Percentiles rank a stretch among this genome's conserved stretches.
Evolutionary conservation across 2,113 vertebrate genomes (phyloP).

Genomic region (Oreochromis niloticus): DNA sequence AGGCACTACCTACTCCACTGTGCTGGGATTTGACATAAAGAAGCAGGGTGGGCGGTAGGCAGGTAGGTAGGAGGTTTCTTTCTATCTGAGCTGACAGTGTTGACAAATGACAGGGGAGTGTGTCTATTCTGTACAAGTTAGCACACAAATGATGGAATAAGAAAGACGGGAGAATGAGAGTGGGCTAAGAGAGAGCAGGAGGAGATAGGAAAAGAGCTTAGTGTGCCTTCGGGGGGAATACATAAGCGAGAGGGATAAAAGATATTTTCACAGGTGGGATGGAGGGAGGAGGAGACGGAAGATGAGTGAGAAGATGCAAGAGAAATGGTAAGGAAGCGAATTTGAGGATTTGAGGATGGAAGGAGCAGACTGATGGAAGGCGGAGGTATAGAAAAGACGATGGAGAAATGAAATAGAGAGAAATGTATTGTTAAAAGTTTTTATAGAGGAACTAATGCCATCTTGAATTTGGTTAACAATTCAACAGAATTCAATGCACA

Average conservation of each 20-base stretch:
- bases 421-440: background rate
- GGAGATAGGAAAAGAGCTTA: conserved; percentile 22
- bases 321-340: background rate
- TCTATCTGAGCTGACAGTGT: conserved; percentile 43
- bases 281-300: background rate
- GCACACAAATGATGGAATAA: conserved; percentile 16
- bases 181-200: background rate
- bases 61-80: conserved; percentile 3
- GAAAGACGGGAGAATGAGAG: conserved; percentile 9
- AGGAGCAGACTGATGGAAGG: background rate
- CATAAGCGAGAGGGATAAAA: conserved; percentile 13
- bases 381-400: background rate
- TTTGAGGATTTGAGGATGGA: background rate
- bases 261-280: conserved; percentile 26
- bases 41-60: background rate
- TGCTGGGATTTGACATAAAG: conserved; percentile 34
- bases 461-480: background rate
- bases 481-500: background rate
- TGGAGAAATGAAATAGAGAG: background rate
- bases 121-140: conserved; percentile 10
- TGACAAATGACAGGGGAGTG: conserved; percentile 53
- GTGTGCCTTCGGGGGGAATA: conserved; percentile 41
- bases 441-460: background rate
- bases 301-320: background rate
- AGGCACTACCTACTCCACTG: background rate